Percentiles rank a stretch among this genome's conserved stretches.
These are phyloP conservation scores for Gandaritis pyraliata DNA, from an alignment of 2,888 invertebrate species.

Conservation along the genomic window DNA sequence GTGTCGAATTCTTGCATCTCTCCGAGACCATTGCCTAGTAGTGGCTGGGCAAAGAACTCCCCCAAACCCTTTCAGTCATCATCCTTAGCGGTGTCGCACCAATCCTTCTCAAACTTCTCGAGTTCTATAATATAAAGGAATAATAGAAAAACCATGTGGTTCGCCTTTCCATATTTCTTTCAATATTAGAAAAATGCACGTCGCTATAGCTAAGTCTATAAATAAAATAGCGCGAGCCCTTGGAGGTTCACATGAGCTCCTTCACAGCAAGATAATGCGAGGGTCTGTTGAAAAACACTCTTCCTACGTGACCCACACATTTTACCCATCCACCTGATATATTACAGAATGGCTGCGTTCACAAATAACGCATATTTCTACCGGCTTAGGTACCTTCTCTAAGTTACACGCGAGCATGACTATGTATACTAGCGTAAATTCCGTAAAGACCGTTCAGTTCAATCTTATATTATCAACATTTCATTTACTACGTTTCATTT, in stretches of 20 bases:
- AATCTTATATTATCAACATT: no score
- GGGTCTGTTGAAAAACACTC: constrained; percentile 73
- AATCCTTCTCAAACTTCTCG: no score
- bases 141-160: not conserved
- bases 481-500: no score
- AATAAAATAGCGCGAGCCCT: constrained; percentile 49
- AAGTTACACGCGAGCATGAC: not conserved
- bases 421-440: no score
- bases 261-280: constrained; percentile 60
- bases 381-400: not conserved
- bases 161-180: not conserved
- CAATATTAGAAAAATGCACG: constrained; percentile 22
- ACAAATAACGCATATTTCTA: constrained; percentile 23
- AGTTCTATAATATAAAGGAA: no score
- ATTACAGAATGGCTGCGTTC: constrained; percentile 57
- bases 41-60: no score
- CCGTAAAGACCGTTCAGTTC: not conserved
- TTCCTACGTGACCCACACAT: constrained; percentile 72
- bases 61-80: no score
- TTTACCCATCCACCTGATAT: constrained; percentile 70
- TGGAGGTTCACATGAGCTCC: constrained; percentile 51
- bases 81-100: no score
- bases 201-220: constrained; percentile 37
- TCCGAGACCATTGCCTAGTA: no score
- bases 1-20: no score